phyloP scores from a whole-genome alignment of 1,140 invertebrate genomes.

The Megathymus violae region DNA sequence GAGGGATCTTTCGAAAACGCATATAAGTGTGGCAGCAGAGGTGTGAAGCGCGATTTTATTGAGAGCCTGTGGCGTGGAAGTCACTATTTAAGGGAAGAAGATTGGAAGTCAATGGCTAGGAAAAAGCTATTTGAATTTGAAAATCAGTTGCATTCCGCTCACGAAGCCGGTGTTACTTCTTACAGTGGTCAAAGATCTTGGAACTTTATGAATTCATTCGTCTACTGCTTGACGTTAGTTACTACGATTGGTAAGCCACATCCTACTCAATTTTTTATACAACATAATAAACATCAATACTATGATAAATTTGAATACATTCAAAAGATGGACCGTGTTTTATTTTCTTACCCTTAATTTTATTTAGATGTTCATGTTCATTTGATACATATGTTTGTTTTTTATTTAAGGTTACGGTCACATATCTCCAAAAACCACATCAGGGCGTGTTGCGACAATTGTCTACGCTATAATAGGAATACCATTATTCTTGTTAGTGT shows the following conservation, averaged over 20 bases:
- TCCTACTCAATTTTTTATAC: neutral
- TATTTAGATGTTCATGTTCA: conserved; percentile 3
- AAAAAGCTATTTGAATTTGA: conserved; percentile 93
- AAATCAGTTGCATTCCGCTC: conserved; percentile 92
- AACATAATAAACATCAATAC: neutral
- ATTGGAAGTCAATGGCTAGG: conserved; percentile 93
- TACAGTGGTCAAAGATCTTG: conserved; percentile 94
- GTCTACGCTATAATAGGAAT: conserved; percentile 97
- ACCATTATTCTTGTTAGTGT: conserved; percentile 94
- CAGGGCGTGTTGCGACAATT: conserved; percentile 94
- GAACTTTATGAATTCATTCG: conserved; percentile 96
- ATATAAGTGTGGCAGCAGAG: conserved; percentile 94
- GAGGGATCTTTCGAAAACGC: conserved; percentile 93
- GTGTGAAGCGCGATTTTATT: conserved; percentile 93
- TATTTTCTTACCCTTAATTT: conserved; percentile 8
- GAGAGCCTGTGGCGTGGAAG: conserved; percentile 91
- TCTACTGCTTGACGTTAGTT: conserved; percentile 95
- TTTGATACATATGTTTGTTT: too few relatives aligned
- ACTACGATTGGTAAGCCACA: conserved; percentile 95
- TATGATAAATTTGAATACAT: conserved; percentile 14
- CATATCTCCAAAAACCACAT: conserved; percentile 93
- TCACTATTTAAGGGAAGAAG: conserved; percentile 92
- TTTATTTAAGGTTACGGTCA: conserved; percentile 94
- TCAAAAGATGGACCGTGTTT: neutral
- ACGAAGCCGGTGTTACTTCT: conserved; percentile 90